Evolutionary conservation across 1,140 invertebrate species (phyloP).

Genomic region (Cyrtorhinus lividipennis): DNA sequence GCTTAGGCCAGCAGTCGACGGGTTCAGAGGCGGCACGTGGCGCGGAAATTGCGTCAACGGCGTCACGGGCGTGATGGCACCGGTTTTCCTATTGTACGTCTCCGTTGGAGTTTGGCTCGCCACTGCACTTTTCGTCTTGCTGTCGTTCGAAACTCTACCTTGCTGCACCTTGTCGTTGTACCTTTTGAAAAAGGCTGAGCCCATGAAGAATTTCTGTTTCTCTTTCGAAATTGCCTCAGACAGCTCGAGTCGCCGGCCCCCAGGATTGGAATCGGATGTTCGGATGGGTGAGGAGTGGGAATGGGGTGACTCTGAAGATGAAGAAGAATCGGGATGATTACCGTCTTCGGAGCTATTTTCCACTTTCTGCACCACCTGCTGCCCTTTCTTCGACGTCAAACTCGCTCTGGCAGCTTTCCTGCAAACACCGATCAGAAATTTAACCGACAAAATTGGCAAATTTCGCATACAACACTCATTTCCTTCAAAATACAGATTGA

Average conservation of each 20-base stretch:
- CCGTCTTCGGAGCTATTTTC: constrained; percentile 40
- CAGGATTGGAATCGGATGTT: constrained; percentile 29
- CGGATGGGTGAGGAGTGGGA: constrained; percentile 32
- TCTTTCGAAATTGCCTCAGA: constrained; percentile 63
- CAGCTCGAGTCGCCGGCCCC: constrained; percentile 31
- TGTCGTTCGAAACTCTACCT: neutral
- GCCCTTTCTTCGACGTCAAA: constrained; percentile 29
- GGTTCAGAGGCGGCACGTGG: constrained; percentile 17
- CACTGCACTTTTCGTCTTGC: constrained; percentile 7
- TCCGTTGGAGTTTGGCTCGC: constrained; percentile 8
- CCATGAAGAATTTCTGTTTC: constrained; percentile 71
- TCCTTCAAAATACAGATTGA: too few species aligned
- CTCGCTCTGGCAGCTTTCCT: constrained; percentile 30
- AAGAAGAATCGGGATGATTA: constrained; percentile 33
- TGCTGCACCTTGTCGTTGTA: too few species aligned
- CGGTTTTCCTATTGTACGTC: constrained; percentile 16
- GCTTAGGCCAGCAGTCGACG: constrained; percentile 14
- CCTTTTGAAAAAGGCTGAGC: constrained; percentile 47
- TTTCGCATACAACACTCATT: too few species aligned
- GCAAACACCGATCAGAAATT: constrained; percentile 16
- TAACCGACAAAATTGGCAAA: too few species aligned
- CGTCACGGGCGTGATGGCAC: constrained; percentile 21
- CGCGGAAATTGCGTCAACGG: constrained; percentile 26
- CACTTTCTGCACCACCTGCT: constrained; percentile 31
- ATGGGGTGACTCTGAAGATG: constrained; percentile 29